Evolutionary conservation across 2,888 invertebrate species (phyloP).

Genomic region (Philereme transversata): DNA sequence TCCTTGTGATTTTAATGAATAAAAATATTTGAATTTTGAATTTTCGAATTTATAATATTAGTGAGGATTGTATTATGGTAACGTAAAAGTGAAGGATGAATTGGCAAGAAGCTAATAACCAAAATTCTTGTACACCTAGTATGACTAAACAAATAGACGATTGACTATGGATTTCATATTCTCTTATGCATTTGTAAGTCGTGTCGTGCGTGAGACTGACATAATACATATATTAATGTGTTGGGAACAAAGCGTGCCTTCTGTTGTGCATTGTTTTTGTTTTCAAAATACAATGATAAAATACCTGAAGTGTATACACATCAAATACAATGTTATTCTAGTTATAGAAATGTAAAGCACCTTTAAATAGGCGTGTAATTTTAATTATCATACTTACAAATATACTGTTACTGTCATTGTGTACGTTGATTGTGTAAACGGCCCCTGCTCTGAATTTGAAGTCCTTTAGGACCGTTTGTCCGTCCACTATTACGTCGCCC

Average conservation of each 20-base stretch:
- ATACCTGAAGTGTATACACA: neutral
- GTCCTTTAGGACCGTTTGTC: slow-evolving; percentile 50
- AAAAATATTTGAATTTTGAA: too few species aligned
- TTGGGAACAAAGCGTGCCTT: neutral
- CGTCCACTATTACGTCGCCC: slow-evolving; percentile 67
- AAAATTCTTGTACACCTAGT: too few species aligned
- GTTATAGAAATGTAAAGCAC: slow-evolving; percentile 7
- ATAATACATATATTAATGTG: neutral
- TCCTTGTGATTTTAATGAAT: too few species aligned
- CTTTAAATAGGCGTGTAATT: neutral
- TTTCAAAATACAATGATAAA: slow-evolving; percentile 4
- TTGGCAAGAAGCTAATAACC: too few species aligned
- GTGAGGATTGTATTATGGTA: too few species aligned
- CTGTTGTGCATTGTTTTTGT: slow-evolving; percentile 1
- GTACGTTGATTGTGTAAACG: slow-evolving; percentile 85
- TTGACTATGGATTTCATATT: too few species aligned
- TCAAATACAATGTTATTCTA: neutral
- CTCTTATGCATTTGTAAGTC: too few species aligned
- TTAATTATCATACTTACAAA: slow-evolving; percentile 55
- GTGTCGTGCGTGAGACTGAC: too few species aligned
- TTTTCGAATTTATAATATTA: too few species aligned
- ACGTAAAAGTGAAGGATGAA: too few species aligned
- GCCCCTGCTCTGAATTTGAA: slow-evolving; percentile 84
- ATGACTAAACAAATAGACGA: too few species aligned
- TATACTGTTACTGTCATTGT: slow-evolving; percentile 58